Evolutionary conservation across 2,888 invertebrate species (phyloP).

Genomic region (Sabatieria punctata): DNA sequence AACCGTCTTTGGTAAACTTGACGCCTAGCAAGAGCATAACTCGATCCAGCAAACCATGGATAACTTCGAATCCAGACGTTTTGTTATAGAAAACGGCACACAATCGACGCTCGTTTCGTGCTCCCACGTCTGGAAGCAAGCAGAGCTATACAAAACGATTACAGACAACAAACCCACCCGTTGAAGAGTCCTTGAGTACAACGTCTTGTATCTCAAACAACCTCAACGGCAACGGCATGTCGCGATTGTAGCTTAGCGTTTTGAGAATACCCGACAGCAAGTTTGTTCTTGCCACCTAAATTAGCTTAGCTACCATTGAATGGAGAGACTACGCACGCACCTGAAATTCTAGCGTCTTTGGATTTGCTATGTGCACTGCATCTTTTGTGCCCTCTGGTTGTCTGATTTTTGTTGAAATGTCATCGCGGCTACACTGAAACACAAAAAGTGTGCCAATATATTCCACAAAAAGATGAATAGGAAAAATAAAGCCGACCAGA

Average conservation of each 20-base stretch:
- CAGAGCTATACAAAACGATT: background rate
- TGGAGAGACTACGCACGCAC: constrained; percentile 16
- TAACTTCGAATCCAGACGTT: constrained; percentile 79
- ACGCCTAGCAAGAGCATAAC: constrained; percentile 66
- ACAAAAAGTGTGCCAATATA: background rate
- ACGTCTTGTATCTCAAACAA: constrained; percentile 93
- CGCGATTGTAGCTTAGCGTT: constrained; percentile 77
- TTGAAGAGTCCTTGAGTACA: constrained; percentile 51
- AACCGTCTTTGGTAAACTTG: constrained; percentile 42
- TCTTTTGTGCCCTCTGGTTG: constrained; percentile 39
- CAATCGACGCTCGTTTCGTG: constrained; percentile 66
- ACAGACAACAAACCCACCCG: too few relatives aligned
- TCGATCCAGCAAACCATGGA: constrained; percentile 86
- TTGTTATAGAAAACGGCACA: constrained; percentile 85
- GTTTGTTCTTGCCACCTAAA: constrained; percentile 55
- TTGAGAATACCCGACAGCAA: constrained; percentile 79
- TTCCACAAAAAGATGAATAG: background rate
- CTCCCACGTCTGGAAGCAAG: constrained; percentile 56
- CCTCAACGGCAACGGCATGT: constrained; percentile 83
- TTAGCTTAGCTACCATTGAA: background rate
- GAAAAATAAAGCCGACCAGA: constrained; percentile 27
- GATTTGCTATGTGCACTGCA: constrained; percentile 84
- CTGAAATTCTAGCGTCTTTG: constrained; percentile 94
- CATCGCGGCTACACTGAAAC: constrained; percentile 70
- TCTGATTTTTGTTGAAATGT: constrained; percentile 66